phyloP scores from a whole-genome alignment of 2,888 invertebrate genomes.

The Coleophora flavipennella region DNA sequence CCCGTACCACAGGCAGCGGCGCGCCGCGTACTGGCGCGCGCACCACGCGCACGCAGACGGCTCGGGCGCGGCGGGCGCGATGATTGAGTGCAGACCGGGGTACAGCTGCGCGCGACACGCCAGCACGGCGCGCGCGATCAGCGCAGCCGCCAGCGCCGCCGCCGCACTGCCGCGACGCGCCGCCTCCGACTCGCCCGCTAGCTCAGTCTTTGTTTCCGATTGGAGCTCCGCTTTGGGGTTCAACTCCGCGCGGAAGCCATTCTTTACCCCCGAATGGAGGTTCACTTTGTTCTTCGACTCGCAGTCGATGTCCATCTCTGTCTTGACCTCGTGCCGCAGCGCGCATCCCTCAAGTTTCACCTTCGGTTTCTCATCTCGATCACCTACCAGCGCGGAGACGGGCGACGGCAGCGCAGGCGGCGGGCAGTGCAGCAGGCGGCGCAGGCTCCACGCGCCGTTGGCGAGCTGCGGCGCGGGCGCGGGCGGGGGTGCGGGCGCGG shows the following conservation, averaged over 20 bases:
- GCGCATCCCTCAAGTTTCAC: conserved; percentile 10
- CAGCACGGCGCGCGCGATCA: conserved; percentile 59
- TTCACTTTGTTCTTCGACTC: too few species aligned
- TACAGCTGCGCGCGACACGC: conserved; percentile 63
- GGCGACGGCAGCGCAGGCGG: conserved; percentile 7
- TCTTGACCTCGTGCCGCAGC: neutral
- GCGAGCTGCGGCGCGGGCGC: conserved; percentile 4
- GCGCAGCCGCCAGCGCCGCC: conserved; percentile 46
- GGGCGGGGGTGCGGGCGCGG: neutral
- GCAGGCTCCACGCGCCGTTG: conserved; percentile 5
- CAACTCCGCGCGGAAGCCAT: conserved; percentile 4
- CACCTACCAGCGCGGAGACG: too few species aligned
- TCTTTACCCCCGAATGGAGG: too few species aligned
- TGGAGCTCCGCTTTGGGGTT: conserved; percentile 6
- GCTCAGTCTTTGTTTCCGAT: conserved; percentile 4
- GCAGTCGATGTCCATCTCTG: too few species aligned
- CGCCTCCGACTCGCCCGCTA: conserved; percentile 11
- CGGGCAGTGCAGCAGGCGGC: conserved; percentile 8
- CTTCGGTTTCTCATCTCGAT: conserved; percentile 4
- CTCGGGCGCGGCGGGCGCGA: conserved; percentile 43
- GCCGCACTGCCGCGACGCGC: conserved; percentile 10
- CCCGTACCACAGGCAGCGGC: conserved; percentile 62
- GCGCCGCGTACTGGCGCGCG: conserved; percentile 32
- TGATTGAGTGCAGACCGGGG: conserved; percentile 75
- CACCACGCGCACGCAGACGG: conserved; percentile 39